These are phyloP conservation scores for Muntiacus muntjak DNA, from an alignment of 2,113 vertebrate genomes.

Conservation along the genomic window DNA sequence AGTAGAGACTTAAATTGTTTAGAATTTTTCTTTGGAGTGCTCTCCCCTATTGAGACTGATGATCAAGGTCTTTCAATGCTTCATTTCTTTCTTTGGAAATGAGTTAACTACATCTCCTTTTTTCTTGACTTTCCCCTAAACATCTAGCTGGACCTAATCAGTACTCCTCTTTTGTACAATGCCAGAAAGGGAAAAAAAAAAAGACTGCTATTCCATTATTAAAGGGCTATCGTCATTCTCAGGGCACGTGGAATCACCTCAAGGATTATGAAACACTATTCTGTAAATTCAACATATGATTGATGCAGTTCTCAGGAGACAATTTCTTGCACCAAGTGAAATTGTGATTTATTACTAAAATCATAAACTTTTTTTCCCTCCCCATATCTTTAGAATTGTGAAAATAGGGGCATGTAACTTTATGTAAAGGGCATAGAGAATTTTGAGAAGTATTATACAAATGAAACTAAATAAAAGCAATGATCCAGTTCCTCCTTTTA, in stretches of 20 bases:
- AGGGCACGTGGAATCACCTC: not conserved
- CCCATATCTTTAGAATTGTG: not conserved
- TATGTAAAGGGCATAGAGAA: not conserved
- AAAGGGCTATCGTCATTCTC: not conserved
- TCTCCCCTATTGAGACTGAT: not conserved
- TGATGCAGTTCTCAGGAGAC: slow-evolving; percentile 1
- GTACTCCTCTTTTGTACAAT: not conserved
- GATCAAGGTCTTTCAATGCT: not conserved
- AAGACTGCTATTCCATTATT: not conserved
- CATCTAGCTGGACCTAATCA: not conserved
- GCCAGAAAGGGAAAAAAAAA: not conserved
- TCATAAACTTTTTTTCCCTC: not conserved
- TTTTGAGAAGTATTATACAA: slow-evolving; percentile 53
- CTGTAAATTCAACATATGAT: not conserved
- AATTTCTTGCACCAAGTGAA: slow-evolving; percentile 13
- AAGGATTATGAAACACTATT: not conserved
- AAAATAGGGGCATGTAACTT: not conserved
- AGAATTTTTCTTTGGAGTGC: not conserved
- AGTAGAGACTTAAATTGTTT: not conserved
- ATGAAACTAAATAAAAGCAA: slow-evolving; percentile 53
- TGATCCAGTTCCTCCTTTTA: slow-evolving; percentile 65
- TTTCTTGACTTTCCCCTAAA: not conserved
- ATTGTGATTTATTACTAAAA: slow-evolving; percentile 39
- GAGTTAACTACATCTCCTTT: not conserved
- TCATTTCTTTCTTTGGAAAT: not conserved